These are phyloP conservation scores for Nycticorax nycticorax DNA, from an alignment of 2,113 vertebrate genomes.

Conservation along the genomic window DNA sequence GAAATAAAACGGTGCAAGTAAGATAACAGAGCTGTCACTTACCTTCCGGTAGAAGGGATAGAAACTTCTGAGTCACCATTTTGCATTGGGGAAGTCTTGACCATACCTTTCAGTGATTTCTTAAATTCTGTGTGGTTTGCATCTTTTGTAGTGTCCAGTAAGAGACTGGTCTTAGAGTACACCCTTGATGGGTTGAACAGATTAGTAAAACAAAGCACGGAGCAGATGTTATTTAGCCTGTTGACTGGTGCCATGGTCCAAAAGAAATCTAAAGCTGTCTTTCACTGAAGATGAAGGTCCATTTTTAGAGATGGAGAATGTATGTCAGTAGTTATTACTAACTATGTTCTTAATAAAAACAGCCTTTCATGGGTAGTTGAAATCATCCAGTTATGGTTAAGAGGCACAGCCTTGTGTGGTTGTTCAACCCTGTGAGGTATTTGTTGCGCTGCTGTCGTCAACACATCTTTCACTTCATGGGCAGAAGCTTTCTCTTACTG, in stretches of 20 bases:
- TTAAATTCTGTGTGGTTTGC: not conserved
- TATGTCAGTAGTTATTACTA: not conserved
- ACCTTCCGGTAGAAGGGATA: fast-evolving
- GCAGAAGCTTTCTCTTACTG: not conserved
- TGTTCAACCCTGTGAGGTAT: not conserved
- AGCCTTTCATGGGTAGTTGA: not conserved
- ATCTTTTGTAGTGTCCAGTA: not conserved
- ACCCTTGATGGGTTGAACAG: fast-evolving
- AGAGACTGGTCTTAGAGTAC: not conserved
- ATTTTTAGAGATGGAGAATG: not conserved
- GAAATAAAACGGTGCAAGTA: not conserved
- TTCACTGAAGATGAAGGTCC: not conserved
- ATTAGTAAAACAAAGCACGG: not conserved
- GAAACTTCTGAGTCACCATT: not conserved
- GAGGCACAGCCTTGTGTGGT: not conserved
- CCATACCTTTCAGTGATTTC: not conserved
- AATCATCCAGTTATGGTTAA: not conserved
- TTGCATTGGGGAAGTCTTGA: not conserved
- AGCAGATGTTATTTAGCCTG: not conserved
- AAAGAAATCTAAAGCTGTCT: not conserved
- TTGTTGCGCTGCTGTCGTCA: not conserved
- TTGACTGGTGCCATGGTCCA: not conserved
- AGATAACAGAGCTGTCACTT: fast-evolving
- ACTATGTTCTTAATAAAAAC: not conserved
- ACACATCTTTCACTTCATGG: not conserved